Evolutionary conservation across 2,113 vertebrate genomes (phyloP).

Genomic region (Papio anubis): DNA sequence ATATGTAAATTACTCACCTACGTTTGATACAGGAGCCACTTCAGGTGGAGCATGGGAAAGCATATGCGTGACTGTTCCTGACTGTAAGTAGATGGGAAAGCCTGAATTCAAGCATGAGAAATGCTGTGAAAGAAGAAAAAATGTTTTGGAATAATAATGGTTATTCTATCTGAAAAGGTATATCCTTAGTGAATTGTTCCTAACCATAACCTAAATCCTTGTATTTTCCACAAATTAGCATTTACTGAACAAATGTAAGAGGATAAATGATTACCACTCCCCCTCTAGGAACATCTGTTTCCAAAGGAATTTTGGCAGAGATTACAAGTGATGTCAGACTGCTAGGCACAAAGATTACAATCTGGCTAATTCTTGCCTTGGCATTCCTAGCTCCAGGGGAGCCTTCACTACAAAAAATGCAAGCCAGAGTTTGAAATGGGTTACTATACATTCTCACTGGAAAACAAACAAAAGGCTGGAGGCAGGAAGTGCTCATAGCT

Average conservation of each 20-base stretch:
- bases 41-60: neutral
- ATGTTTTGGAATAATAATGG: neutral
- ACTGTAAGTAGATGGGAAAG: neutral
- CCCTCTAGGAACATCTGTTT: slow-evolving; percentile 65
- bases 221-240: slow-evolving; percentile 32
- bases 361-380: neutral
- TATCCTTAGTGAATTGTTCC: neutral
- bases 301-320: slow-evolving; percentile 64
- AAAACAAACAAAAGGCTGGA: slow-evolving; percentile 19
- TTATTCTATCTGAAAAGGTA: slow-evolving; percentile 12
- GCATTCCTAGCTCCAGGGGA: neutral
- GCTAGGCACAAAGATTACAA: slow-evolving; percentile 53
- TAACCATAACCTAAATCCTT: neutral
- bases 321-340: slow-evolving; percentile 42
- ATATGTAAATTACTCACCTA: neutral
- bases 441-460: slow-evolving; percentile 1
- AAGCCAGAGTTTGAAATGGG: slow-evolving; percentile 51
- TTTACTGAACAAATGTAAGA: slow-evolving; percentile 3
- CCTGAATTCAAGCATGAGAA: slow-evolving; percentile 6
- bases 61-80: neutral
- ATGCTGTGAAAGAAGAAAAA: neutral
- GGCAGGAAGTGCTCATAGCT: slow-evolving; percentile 29
- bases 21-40: neutral
- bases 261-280: neutral
- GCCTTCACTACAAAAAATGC: neutral